These are phyloP conservation scores for Ictalurus punctatus DNA, from an alignment of 2,113 vertebrate species.

Conservation along the genomic window DNA sequence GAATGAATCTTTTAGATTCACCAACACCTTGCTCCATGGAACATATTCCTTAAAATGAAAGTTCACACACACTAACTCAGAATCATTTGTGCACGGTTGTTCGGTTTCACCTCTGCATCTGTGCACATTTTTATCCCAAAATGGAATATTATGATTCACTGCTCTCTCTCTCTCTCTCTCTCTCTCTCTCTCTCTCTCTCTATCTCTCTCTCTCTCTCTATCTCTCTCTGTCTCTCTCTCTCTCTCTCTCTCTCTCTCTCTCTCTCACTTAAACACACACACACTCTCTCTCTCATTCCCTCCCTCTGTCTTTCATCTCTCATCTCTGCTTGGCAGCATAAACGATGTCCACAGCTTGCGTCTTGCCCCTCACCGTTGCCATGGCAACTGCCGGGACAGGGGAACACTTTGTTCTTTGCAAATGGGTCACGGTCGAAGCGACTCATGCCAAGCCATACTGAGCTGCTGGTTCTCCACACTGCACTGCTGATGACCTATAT, in stretches of 20 bases:
- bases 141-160: conserved; percentile 27
- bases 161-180: neutral
- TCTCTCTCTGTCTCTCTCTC: conserved; percentile 22
- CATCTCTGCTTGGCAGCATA: conserved; percentile 49
- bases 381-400: conserved; percentile 75
- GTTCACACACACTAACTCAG: neutral
- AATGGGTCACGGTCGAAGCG: conserved; percentile 72
- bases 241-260: conserved; percentile 22
- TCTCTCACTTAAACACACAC: conserved; percentile 6
- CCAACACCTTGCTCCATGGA: neutral
- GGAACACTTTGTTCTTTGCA: conserved; percentile 72
- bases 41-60: neutral
- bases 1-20: neutral
- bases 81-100: neutral
- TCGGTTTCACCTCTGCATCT: conserved; percentile 26
- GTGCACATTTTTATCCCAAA: conserved; percentile 24
- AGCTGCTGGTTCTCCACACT: conserved; percentile 30
- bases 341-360: conserved; percentile 69
- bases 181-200: conserved; percentile 30
- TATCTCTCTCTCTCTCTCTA: conserved; percentile 45
- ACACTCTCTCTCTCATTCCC: conserved; percentile 29
- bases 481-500: conserved; percentile 47
- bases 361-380: conserved; percentile 77
- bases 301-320: conserved; percentile 46
- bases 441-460: conserved; percentile 52